Conservation (phyloP, 2,888 invertebrate genomes). For the Leptogaster cylindrica region DNA sequence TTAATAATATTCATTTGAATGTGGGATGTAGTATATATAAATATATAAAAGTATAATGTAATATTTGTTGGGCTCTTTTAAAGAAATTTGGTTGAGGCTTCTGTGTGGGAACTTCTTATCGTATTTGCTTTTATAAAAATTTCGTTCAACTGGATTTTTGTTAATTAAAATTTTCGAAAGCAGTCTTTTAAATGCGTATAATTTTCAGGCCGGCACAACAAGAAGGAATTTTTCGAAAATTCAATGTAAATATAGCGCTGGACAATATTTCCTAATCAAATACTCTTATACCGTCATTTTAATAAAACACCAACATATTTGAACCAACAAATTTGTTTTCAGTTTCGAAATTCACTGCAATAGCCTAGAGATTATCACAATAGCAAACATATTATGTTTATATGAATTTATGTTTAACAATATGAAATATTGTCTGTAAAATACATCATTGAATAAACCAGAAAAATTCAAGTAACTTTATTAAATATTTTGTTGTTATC, state of each 20-base stretch:
- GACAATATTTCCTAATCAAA: not conserved
- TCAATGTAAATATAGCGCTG: not conserved
- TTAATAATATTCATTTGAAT: constrained; percentile 60
- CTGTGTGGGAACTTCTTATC: constrained; percentile 17
- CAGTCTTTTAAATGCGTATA: constrained; percentile 51
- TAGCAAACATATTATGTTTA: too few species aligned
- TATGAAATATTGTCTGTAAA: not conserved
- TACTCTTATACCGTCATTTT: too few species aligned
- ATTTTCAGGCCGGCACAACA: constrained; percentile 54
- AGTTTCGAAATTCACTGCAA: too few species aligned
- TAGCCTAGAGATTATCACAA: too few species aligned
- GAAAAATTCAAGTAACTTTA: not conserved
- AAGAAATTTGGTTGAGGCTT: constrained; percentile 15
- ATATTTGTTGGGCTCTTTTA: constrained; percentile 42
- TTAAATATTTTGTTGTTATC: constrained; percentile 7
- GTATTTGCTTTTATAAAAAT: constrained; percentile 4
- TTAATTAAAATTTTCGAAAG: constrained; percentile 51
- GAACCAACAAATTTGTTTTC: too few species aligned
- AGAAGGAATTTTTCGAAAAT: not conserved
- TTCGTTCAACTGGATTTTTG: constrained; percentile 50
- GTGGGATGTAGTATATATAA: constrained; percentile 65
- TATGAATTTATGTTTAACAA: not conserved
- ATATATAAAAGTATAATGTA: constrained; percentile 60
- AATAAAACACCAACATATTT: too few species aligned
- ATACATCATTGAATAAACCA: not conserved